Evolutionary conservation across 2,888 invertebrate genomes (phyloP), one percentile per base, ranked within the genome.

Genomic region (Limnephilus rhombicus): DNA sequence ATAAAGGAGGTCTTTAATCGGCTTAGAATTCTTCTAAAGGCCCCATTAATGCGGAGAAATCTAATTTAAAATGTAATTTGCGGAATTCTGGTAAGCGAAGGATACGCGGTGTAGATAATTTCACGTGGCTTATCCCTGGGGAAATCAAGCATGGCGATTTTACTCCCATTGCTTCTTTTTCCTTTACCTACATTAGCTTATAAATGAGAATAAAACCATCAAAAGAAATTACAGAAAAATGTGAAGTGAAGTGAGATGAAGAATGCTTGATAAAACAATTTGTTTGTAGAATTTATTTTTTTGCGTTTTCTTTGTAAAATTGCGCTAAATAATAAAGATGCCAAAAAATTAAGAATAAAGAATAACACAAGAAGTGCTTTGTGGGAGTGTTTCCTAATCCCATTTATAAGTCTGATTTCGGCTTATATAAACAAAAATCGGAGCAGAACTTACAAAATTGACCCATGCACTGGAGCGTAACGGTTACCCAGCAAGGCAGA

Each of bases 61-160:
- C 37, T 83, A 34, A 83, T 83, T 83, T 34, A 41, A 83, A 83
- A 83, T 83, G 83, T 83, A 83, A 83, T 41, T 34, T 83, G 83
- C 18, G 37, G 83, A 83, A 34, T 34, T 34, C 37, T 83, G 83
- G 83, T 41, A 83, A 83, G 34, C 83, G 83, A 34, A 83, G 83
- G 9, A 24, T 18, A 37, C 18, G 24, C n/a, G 12, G 34, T 11
- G 37, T 41, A 83, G 37, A n/a, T 34, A 83, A 83, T 83, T 83
- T 34, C 83, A 37, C 83, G 37, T 41, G n/a, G 34, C 34, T 11
- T n/a, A 5, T 83, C 83, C 83, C 24, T 34, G 9, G 83, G 83
- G 83, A 83, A 83, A 83, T 83, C 37, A 37, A 24, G 13, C 18
- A 15, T 68, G 68, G 34, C 24, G 24, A 83, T 83, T 24, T 83